phyloP scores from a whole-genome alignment of 2,113 vertebrate genomes.

The Python bivittatus region DNA sequence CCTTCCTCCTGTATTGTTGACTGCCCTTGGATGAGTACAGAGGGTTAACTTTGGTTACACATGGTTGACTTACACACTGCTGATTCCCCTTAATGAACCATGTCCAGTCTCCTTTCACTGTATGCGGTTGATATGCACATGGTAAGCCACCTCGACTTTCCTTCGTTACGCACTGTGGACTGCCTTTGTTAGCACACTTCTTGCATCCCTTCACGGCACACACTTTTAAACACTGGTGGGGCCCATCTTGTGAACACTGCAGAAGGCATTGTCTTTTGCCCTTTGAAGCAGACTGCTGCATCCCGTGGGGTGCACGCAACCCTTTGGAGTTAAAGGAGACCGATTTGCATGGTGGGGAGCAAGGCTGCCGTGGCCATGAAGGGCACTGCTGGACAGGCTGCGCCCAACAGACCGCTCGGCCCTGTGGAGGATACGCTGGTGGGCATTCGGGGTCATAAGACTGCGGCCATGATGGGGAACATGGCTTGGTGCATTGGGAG shows the following conservation, averaged over 20 bases:
- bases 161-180: not conserved
- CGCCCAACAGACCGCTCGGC: too few relatives aligned
- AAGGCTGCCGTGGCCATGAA: not conserved
- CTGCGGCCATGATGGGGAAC: not conserved
- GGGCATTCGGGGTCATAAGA: not conserved
- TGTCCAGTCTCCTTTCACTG: not conserved
- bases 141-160: not conserved
- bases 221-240: not conserved
- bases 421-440: not conserved
- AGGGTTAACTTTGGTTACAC: not conserved
- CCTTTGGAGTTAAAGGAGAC: not conserved
- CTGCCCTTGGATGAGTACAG: not conserved
- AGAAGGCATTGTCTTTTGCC: not conserved
- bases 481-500: not conserved
- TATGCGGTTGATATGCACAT: not conserved
- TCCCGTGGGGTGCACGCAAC: not conserved
- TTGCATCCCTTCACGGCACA: not conserved
- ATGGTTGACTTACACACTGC: not conserved
- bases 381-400: not conserved
- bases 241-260: not conserved
- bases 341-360: not conserved
- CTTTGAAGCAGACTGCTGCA: not conserved
- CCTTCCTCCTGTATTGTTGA: not conserved
- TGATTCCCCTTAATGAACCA: not conserved
- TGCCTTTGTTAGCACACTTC: too few relatives aligned